Conservation (phyloP, 2,888 invertebrate genomes). For the Protophormia terraenovae region DNA sequence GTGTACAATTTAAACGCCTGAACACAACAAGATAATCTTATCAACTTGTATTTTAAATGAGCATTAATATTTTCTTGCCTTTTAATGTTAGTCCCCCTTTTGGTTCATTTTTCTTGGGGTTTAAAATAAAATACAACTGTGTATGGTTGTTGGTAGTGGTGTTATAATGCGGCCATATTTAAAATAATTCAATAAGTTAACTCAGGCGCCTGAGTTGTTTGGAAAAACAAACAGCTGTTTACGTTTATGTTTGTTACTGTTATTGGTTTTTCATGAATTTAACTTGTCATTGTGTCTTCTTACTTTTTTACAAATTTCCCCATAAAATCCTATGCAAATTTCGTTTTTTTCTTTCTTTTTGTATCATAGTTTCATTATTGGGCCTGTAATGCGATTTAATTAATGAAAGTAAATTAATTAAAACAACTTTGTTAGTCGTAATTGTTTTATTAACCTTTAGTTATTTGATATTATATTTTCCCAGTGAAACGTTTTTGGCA, state of each 20-base stretch:
- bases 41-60: slow-evolving; percentile 39
- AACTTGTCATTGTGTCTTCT: slow-evolving; percentile 27
- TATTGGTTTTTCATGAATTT: slow-evolving; percentile 33
- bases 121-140: neutral
- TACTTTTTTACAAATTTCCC: slow-evolving; percentile 30
- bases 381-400: slow-evolving; percentile 74
- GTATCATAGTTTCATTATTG: slow-evolving; percentile 67
- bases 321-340: slow-evolving; percentile 69
- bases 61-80: slow-evolving; percentile 12
- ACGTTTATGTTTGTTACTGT: neutral
- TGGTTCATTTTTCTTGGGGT: neutral
- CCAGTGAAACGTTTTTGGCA: slow-evolving; percentile 71
- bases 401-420: slow-evolving; percentile 80
- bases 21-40: slow-evolving; percentile 53
- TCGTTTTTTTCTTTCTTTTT: slow-evolving; percentile 69
- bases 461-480: slow-evolving; percentile 69
- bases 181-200: slow-evolving; percentile 22
- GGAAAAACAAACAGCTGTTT: slow-evolving; percentile 59
- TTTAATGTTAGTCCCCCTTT: neutral
- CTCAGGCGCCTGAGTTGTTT: slow-evolving; percentile 23
- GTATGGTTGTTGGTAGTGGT: neutral
- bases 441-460: slow-evolving; percentile 67
- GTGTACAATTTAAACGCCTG: slow-evolving; percentile 23
- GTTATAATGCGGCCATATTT: slow-evolving; percentile 45
- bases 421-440: slow-evolving; percentile 72